Percentiles rank a stretch among this genome's conserved stretches.
Conservation (phyloP, 2,888 invertebrate genomes). For the Drosophila leonis region DNA sequence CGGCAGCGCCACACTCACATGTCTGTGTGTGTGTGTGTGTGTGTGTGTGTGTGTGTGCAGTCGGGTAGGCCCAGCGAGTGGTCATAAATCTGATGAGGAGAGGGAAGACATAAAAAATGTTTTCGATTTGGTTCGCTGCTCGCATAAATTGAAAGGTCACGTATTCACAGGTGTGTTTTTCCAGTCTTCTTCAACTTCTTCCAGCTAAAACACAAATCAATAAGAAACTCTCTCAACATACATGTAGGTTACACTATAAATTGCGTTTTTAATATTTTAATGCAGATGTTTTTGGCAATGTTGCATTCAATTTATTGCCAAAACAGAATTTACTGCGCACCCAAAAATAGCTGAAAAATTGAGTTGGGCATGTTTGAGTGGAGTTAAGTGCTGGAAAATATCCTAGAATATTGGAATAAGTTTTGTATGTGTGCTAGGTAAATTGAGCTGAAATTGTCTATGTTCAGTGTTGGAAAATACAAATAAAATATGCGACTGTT, state of each 20-base stretch:
- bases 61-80: constrained; percentile 20
- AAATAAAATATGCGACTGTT: too few relatives aligned
- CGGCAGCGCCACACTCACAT: not conserved
- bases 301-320: constrained; percentile 32
- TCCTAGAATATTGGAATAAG: not conserved
- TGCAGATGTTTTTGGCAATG: constrained; percentile 21
- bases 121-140: constrained; percentile 73
- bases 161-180: constrained; percentile 69
- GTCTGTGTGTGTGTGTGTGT: constrained; percentile 2
- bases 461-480: not conserved
- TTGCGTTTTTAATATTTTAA: constrained; percentile 25
- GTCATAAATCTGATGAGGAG: constrained; percentile 75
- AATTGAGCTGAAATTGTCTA: not conserved
- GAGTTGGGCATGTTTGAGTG: not conserved
- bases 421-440: not conserved
- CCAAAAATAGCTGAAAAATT: constrained; percentile 7
- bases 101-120: constrained; percentile 67
- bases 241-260: constrained; percentile 16
- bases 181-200: not conserved
- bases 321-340: constrained; percentile 7
- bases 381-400: not conserved
- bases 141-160: constrained; percentile 79
- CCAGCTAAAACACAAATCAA: constrained; percentile 13
- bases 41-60: constrained; percentile 9
- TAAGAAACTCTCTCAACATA: constrained; percentile 23